These are phyloP conservation scores for Heliconius charithonia DNA, from an alignment of 2,888 invertebrate genomes.

Conservation along the genomic window DNA sequence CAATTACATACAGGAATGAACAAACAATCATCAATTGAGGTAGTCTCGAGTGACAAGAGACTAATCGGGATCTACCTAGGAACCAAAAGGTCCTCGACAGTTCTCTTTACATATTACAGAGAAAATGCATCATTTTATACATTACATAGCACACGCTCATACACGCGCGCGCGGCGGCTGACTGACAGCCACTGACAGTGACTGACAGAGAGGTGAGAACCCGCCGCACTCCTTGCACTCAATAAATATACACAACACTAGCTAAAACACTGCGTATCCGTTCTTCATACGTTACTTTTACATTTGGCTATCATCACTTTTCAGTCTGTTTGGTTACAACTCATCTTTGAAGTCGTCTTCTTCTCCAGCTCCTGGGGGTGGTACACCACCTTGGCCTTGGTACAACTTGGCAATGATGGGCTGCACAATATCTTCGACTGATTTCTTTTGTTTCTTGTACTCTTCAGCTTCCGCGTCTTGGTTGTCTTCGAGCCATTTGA, in stretches of 20 bases:
- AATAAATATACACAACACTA: constrained; percentile 81
- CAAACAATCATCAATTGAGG: constrained; percentile 62
- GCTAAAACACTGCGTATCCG: constrained; percentile 67
- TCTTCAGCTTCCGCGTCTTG: constrained; percentile 96
- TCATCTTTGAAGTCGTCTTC: constrained; percentile 93
- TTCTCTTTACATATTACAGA: constrained; percentile 64
- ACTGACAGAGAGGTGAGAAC: constrained; percentile 45
- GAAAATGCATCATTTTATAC: constrained; percentile 79
- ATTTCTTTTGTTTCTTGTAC: constrained; percentile 97
- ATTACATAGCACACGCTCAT: constrained; percentile 54
- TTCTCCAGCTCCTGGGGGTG: constrained; percentile 88
- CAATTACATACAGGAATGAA: constrained; percentile 78
- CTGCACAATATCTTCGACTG: constrained; percentile 96
- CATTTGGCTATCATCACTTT: constrained; percentile 73
- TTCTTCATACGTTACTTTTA: constrained; percentile 61
- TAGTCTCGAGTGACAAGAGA: constrained; percentile 70
- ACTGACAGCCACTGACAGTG: constrained; percentile 5
- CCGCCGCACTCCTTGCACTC: constrained; percentile 60
- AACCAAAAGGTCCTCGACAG: constrained; percentile 50
- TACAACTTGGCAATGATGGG: constrained; percentile 99
- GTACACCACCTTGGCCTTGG: constrained; percentile 91
- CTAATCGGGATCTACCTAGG: constrained; percentile 48
- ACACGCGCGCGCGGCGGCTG: constrained; percentile 57
- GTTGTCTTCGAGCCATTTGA: constrained; percentile 99
- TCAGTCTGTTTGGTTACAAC: constrained; percentile 85